These are phyloP conservation scores for Eurytoma adleriae DNA, from an alignment of 2,888 invertebrate genomes.

Conservation along the genomic window DNA sequence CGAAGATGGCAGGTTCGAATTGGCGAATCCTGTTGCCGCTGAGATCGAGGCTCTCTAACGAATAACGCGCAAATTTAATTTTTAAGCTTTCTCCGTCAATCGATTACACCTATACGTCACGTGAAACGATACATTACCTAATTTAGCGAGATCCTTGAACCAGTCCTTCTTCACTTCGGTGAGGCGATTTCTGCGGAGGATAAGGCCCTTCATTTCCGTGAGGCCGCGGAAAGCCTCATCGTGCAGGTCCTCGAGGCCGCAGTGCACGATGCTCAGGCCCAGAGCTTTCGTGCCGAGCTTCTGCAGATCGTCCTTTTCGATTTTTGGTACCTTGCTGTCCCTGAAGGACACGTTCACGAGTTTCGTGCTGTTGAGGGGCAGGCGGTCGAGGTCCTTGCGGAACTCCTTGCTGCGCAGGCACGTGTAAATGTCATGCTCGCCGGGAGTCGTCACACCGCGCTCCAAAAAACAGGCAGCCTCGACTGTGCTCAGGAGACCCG, in stretches of 20 bases:
- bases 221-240: conserved; percentile 55
- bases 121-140: no score
- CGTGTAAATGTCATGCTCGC: conserved; percentile 49
- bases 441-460: conserved; percentile 44
- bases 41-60: conserved; percentile 54
- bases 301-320: conserved; percentile 43
- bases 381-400: conserved; percentile 31
- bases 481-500: background rate
- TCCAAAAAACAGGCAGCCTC: conserved; percentile 49
- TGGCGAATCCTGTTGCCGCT: conserved; percentile 54
- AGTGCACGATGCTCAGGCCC: conserved; percentile 52
- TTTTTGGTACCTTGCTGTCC: conserved; percentile 41
- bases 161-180: conserved; percentile 49
- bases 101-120: no score
- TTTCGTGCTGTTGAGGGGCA: conserved; percentile 43
- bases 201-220: conserved; percentile 49
- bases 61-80: background rate
- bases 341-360: conserved; percentile 47
- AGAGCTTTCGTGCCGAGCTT: conserved; percentile 44
- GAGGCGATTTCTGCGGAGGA: conserved; percentile 51
- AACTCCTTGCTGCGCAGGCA: conserved; percentile 52
- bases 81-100: background rate
- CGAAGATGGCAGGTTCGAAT: conserved; percentile 56
- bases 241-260: conserved; percentile 52
- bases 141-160: conserved; percentile 56